These are phyloP conservation scores for Burhinus bistriatus DNA, from an alignment of 2,113 vertebrate species.

Conservation along the genomic window DNA sequence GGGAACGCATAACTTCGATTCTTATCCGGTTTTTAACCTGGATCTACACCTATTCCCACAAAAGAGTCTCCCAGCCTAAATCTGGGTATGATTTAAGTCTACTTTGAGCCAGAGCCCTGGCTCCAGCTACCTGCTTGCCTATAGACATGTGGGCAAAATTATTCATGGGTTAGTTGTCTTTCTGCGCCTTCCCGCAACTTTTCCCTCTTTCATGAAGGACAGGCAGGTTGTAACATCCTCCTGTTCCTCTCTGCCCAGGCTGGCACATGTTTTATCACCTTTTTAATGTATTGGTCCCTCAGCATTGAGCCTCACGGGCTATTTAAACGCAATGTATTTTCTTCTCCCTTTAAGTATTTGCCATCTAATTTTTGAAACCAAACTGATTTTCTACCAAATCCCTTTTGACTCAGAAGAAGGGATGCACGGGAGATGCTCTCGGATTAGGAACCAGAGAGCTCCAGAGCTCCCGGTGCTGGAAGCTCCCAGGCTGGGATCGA, in stretches of 20 bases:
- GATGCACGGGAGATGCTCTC: neutral
- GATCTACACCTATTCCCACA: neutral
- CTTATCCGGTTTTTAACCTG: neutral
- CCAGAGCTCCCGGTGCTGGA: neutral
- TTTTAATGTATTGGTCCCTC: neutral
- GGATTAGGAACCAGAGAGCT: neutral
- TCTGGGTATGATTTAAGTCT: neutral
- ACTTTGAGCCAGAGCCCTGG: neutral
- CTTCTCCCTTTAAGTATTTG: neutral
- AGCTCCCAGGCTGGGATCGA: neutral
- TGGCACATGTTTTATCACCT: accelerated
- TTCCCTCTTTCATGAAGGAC: neutral
- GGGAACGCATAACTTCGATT: accelerated
- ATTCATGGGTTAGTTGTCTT: neutral
- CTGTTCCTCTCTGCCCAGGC: neutral
- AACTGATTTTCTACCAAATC: neutral
- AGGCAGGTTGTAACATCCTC: neutral
- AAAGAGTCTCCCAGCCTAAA: neutral
- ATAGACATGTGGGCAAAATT: neutral
- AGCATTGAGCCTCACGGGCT: neutral
- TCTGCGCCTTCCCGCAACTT: neutral
- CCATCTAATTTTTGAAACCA: neutral
- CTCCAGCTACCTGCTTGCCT: neutral
- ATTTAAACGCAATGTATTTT: neutral
- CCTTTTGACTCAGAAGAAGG: neutral